Evolutionary conservation across 2,113 vertebrate genomes (phyloP), one percentile per base, ranked within the genome.

Genomic region (Pithys albifrons): DNA sequence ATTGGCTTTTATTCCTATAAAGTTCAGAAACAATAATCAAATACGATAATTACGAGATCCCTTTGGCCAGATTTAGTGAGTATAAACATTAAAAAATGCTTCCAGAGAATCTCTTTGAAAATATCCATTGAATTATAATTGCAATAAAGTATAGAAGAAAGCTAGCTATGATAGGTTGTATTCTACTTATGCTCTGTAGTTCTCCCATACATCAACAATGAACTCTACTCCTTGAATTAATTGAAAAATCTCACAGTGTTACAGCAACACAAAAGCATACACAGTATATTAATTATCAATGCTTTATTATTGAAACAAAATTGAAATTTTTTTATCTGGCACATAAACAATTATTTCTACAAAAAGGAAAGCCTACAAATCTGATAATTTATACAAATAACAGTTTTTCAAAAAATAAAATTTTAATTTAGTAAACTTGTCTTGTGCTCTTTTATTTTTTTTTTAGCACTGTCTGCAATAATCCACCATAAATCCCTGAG

Each of bases 311-410:
- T 98, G 97, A 98, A 99, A 98, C 98, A 99, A 98, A 98, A 98
- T 97, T 89, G 97, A 97, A 97, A 98, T 98, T 97, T 95, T 98
- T 96, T 98, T 98, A 97, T 98, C 98, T 98, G 98, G 98, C 98
- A 99, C 98, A 98, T 98, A 98, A 98, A 98, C 98, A 98, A 97
- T 98, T 98, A 98, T 97, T 98, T 98, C 98, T 99, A 99, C 98
- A 99, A 98, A 98, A 98, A 98, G 98, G 98, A 98, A 98, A 98
- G 97, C 97, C 98, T 99, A 99, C 98, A 99, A 99, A 99, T 99
- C 97, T 94, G 98, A 99, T 99, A 98, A 99, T 99, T 99, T 99
- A 99, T 99, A 99, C 99, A 99, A 99, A 99, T 98, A 98, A 98
- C 98, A 98, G 97, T 97, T 98, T 98, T 98, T 98, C 98, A 98